Evolutionary conservation across 2,113 vertebrate species (phyloP), one percentile per base, ranked within the genome.

Genomic region (Scomber colias): DNA sequence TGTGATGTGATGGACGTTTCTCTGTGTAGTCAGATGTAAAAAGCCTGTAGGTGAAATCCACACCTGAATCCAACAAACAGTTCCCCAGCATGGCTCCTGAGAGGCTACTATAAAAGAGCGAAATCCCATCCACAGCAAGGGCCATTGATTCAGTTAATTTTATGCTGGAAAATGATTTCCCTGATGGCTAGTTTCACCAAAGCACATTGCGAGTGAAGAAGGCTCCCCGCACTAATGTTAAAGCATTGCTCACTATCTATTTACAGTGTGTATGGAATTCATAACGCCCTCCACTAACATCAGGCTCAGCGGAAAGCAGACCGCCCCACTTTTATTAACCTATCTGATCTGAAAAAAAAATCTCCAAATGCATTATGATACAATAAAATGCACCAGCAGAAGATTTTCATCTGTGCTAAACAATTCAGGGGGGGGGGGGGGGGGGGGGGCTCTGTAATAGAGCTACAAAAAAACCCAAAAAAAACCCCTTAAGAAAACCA

Each of bases 81-180:
- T 82, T 85, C 75, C 31, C 44, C 53, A 11, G 68, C 79, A 79
- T 5, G 21, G 75, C 78, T 88, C 93, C 89, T 61, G 82, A 90
- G 94, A 89, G 86, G 83, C 84, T 31, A 55, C 77, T 90, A 90
- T 88, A 90, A 94, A 93, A 87, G 85, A 91, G 49, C 5, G 40
- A 69, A 85, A 67, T 81, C 87, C 87, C 83, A 86, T 90, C 89
- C 83, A 87, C 86, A 87, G 87, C 82, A 79, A 88, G 79, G 84
- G 87, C 92, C 91, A 93, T 92, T 93, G 92, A 95, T 94, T 93
- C 90, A 82, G 91, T 93, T 94, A 94, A 94, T 95, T 94, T 94
- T 94, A 94, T 93, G 92, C 90, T 59, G 89, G 86, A 84, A 92
- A 88, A 89, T 95, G 92, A 95, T 95, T 95, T 95, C 95, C 95